Evolutionary conservation across 2,888 invertebrate species (phyloP), one percentile per base, ranked within the genome.

Genomic region (Cheilosia pagana): DNA sequence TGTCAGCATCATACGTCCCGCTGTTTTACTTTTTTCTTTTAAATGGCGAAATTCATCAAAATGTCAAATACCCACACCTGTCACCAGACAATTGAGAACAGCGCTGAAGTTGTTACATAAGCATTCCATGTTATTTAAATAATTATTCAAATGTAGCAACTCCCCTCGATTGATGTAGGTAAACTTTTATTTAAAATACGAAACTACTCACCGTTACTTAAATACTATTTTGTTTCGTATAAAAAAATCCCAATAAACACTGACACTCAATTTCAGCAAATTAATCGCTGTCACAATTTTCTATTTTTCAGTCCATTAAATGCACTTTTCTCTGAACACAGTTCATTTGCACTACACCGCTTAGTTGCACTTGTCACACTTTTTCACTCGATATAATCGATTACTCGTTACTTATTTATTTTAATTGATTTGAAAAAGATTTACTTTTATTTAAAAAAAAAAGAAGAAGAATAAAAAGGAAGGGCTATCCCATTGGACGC

Each of bases 311-410:
- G 43, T 43, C 72, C 53, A 8, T 59, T 72, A 72, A 62, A 72
- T 72, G 72, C 72, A 72, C 72, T 60, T 71, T 35, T 55, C 28
- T 48, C 57, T 50, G 53, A 67, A 55, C 67, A 48, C 57, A n/a
- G 23, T 14, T 39, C 57, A 43, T 68, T 31, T 43, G 50, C 52
- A 67, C 67, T 67, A 41, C 50, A 57, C 70, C 41, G 19, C 43
- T 41, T 35, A 35, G 50, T n/a, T 53, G 19, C 14, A 60, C 39
- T 48, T 41, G 57, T 63, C 67, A 16, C 45, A 16, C 62, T n/a
- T n/a, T n/a, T n/a, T n/a, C n/a, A 52, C 62, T 55, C 31, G 19
- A 75, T 57, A 72, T 16, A 52, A 21, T 60, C 53, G 52, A 41
- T 48, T 59, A 28, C 45, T 50, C 50, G 28, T 41, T 53, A 50